phyloP scores from a whole-genome alignment of 1,140 invertebrate species.

The Caenorhabditis briggsae region DNA sequence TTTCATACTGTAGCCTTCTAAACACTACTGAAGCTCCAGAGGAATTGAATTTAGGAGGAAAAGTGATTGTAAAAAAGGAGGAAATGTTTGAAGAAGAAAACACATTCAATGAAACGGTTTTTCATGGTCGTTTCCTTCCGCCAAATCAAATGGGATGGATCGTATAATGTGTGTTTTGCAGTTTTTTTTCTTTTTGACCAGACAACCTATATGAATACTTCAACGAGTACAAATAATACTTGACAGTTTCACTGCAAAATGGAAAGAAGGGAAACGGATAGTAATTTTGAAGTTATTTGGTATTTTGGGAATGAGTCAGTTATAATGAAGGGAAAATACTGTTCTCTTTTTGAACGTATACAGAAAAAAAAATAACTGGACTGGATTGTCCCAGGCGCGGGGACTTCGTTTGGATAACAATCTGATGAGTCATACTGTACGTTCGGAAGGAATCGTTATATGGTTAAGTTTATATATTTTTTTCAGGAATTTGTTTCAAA shows the following conservation, averaged over 20 bases:
- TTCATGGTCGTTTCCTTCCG: background rate
- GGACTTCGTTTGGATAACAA: too few species aligned
- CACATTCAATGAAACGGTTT: constrained; percentile 31
- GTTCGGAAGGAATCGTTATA: too few species aligned
- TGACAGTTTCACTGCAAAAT: background rate
- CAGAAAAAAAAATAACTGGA: too few species aligned
- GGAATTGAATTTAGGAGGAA: background rate
- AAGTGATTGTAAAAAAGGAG: background rate
- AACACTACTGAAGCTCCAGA: too few species aligned
- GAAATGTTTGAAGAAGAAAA: constrained; percentile 23
- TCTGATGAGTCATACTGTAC: too few species aligned
- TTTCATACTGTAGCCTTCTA: too few species aligned
- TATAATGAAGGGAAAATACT: too few species aligned
- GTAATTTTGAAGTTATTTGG: constrained; percentile 1
- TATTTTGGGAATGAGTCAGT: background rate
- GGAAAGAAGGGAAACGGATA: background rate
- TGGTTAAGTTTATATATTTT: too few species aligned
- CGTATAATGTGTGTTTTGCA: constrained; percentile 51
- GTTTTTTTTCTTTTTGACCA: constrained; percentile 47
- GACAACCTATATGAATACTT: constrained; percentile 33
- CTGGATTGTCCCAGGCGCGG: too few species aligned
- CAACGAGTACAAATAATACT: constrained; percentile 31
- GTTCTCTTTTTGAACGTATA: background rate
- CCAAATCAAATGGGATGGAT: constrained; percentile 5
- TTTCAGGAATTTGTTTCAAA: too few species aligned